Conservation (phyloP, 2,797 vertebrate species). For the Rhabdophis nuchalis region DNA sequence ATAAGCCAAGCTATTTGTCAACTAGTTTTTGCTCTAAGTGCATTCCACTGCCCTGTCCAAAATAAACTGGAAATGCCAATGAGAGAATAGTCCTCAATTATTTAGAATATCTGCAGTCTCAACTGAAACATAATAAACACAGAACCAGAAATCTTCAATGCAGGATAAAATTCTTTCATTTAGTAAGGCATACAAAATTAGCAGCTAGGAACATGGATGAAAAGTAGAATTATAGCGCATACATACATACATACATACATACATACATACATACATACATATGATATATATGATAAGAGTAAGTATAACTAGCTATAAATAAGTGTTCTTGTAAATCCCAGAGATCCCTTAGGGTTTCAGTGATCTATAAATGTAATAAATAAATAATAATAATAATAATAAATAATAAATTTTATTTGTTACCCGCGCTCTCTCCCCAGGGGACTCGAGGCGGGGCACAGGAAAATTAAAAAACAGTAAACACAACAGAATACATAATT, state of each 20-base stretch:
- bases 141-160: constrained; percentile 43
- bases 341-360: background rate
- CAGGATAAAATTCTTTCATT: constrained; percentile 34
- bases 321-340: background rate
- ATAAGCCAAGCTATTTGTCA: background rate
- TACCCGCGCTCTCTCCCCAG: no score
- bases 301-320: constrained; percentile 17
- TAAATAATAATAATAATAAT: no score
- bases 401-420: no score
- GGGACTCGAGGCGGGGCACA: no score
- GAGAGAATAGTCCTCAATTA: constrained; percentile 38
- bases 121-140: background rate
- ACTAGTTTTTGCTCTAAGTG: background rate
- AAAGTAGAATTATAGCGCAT: constrained; percentile 15
- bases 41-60: constrained; percentile 26
- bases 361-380: background rate
- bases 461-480: no score
- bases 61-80: constrained; percentile 9
- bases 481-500: no score
- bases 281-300: constrained; percentile 13
- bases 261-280: no score
- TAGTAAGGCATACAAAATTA: constrained; percentile 30
- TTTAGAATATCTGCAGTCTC: constrained; percentile 31
- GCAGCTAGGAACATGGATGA: constrained; percentile 23
- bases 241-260: no score